phyloP scores from a whole-genome alignment of 2,888 invertebrate species.

The Tetropium fuscum region DNA sequence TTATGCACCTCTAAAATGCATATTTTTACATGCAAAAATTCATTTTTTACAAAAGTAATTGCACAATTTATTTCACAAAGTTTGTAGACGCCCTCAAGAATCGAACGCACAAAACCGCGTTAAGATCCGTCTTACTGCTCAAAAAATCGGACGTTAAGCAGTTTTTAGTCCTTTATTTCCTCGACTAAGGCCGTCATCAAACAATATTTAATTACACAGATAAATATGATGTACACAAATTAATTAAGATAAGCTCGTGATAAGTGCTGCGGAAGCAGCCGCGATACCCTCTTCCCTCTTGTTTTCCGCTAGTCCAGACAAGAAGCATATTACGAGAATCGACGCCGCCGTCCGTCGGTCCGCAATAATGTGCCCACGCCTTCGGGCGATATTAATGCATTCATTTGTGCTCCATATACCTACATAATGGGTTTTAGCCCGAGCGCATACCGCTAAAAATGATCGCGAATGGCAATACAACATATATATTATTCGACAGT shows the following conservation, averaged over 20 bases:
- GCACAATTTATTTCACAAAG: too few species aligned
- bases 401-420: conserved; percentile 46
- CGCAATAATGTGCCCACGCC: neutral
- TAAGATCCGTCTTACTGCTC: too few species aligned
- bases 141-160: too few species aligned
- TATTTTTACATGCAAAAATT: too few species aligned
- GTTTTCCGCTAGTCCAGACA: neutral
- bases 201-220: conserved; percentile 1
- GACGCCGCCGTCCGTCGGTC: conserved; percentile 6
- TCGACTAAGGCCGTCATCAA: neutral
- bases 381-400: conserved; percentile 7
- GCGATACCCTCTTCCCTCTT: neutral
- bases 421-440: conserved; percentile 30
- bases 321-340: neutral
- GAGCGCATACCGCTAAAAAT: neutral
- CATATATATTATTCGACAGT: too few species aligned
- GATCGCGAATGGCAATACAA: too few species aligned
- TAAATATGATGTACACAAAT: conserved; percentile 3
- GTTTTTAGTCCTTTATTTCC: too few species aligned
- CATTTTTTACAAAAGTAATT: too few species aligned
- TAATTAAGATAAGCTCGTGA: conserved; percentile 5
- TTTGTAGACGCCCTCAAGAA: too few species aligned
- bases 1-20: too few species aligned
- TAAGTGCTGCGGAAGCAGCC: neutral
- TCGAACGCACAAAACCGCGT: too few species aligned